These are phyloP conservation scores for Crax fasciolata DNA, from an alignment of 2,797 vertebrate species.

Conservation along the genomic window DNA sequence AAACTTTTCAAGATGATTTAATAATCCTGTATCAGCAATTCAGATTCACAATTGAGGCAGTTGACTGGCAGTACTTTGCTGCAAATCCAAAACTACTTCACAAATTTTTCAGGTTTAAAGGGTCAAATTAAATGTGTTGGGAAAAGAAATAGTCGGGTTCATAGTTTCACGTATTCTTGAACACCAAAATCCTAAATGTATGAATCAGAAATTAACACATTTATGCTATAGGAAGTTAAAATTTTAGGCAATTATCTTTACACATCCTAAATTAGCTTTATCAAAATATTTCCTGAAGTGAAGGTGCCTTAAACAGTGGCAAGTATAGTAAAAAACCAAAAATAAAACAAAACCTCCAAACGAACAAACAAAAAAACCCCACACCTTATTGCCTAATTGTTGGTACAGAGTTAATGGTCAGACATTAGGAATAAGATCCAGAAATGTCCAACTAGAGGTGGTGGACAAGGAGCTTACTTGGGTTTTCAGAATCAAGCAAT, in stretches of 20 bases:
- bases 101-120: background rate
- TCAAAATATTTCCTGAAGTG: background rate
- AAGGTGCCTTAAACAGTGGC: background rate
- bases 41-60: background rate
- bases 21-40: background rate
- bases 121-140: background rate
- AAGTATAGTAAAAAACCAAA: background rate
- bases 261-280: background rate
- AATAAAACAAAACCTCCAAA: background rate
- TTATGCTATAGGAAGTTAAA: background rate
- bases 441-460: background rate
- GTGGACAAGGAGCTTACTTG: constrained; percentile 18
- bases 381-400: background rate
- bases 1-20: constrained; percentile 35
- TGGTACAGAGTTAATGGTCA: background rate
- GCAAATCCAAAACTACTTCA: background rate
- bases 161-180: background rate
- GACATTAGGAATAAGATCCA: background rate
- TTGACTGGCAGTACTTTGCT: background rate
- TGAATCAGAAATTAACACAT: background rate
- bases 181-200: background rate
- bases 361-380: no score
- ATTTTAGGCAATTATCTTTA: background rate
- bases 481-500: constrained; percentile 24
- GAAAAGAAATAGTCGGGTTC: background rate